Base-by-base conservation (phyloP, 1,140 invertebrate species). In the Drosophila serrata region DNA sequence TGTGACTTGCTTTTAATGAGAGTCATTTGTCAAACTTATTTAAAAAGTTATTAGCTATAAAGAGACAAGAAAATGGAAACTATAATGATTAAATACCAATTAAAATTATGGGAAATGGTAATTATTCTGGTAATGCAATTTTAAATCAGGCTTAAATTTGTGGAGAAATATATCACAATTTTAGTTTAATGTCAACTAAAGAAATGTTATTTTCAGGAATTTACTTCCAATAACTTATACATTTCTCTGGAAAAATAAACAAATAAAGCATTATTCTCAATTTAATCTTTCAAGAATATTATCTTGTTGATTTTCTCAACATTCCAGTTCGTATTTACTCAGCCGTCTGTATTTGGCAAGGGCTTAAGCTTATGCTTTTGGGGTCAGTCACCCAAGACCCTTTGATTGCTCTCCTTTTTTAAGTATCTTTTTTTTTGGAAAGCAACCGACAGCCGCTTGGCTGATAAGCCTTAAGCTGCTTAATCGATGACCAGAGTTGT, bases 401-500 rank as follows among this genome's bases (percentile, higher is more conserved):
- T 70, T 35, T 51, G 46, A 55, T 49, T 75, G 67, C 76, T 64
- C 81, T 57, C 61, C 45, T 70, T 68, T 49, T 49, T 61, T 62
- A 40, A 9, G 7, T 15, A 1, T 27, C 3, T 33, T 60, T 15
- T 9, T 59, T 62, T 62, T 31, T 27, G 43, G 40, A 58, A 19
- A 60, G 22, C 29, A 11, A n/a, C 29, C 37, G 60, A 79, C 81
- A 85, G 63, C 42, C 45, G 81, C 43, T 55, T 68, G 62, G 62
- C 53, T 77, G 82, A 88, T 88, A 88, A 88, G 77, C 84, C 85
- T 81, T 88, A 88, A 88, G 84, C 84, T 88, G 85, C 84, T 90
- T 88, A 88, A 88, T 88, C 85, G 84, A 88, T 88, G 85, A 88
- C 80, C 84, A 88, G 68, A 90, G 85, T 88, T 88, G 84, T 88